Base-by-base conservation (phyloP, 92 coral and sea anemone species). In the Palythoa grandis region DNA sequence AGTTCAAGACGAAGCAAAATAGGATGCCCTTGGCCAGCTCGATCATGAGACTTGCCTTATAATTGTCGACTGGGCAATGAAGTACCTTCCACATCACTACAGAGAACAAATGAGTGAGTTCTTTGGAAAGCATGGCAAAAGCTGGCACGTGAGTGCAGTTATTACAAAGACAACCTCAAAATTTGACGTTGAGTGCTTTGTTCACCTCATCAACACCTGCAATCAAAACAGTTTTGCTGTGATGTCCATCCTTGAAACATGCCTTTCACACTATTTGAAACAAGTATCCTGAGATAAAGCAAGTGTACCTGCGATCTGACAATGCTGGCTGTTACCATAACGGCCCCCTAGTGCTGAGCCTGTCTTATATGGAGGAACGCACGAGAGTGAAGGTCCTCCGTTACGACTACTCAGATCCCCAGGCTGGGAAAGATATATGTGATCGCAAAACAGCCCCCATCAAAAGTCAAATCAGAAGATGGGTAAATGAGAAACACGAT, bases 141-240 rank as follows among this genome's bases (percentile, higher is more conserved):
- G 85, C 84, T 88, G 91, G 88, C 91, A 88, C 39, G 84, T 88
- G 3, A 83, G 88, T 63, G 91, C 87, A 60, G 91, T 88, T 0
- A 87, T 87, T 10, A 74, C 66, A 47, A 69, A 25, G 24, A 78
- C 39, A 7, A 83, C 66, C 15, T 90, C 52, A 1, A 65, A 56
- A 17, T 87, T 50, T 39, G 93, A 92, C 37, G 95, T 92, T 16
- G 92, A 92, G 86, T 89, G 92, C 80, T 89, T 89, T 57, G 95
- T 89, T 47, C 91, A 92, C 47, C 72, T 83, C 2, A 85, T 90
- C 72, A 76, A 87, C 88, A 74, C 82, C 15, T 87, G 93, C 73
- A 78, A 84, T 20, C 91, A 87, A 84, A 87, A 91, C 87, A 83
- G 86, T 74, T 90, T 87, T 39, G 80, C 93, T 6, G 90, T 90